Conservation (phyloP, 1,140 invertebrate genomes). For the Coelopa frigida region DNA sequence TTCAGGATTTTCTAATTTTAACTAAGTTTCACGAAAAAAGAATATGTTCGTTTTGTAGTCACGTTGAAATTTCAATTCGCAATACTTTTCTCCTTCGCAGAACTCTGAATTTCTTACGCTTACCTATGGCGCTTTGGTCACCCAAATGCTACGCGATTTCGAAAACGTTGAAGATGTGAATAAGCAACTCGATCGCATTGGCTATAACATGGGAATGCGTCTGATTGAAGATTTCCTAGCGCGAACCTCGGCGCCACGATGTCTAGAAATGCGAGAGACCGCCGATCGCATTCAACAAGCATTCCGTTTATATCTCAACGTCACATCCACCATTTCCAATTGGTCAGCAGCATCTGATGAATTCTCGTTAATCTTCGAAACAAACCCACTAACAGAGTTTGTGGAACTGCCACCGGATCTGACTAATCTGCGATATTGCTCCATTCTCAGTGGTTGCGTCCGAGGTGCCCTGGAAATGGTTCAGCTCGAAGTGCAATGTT, state of each 20-base stretch:
- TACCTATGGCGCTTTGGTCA: conserved; percentile 95
- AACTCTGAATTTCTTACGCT: conserved; percentile 95
- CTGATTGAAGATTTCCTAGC: conserved; percentile 97
- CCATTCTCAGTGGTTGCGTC: conserved; percentile 87
- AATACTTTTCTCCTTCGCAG: conserved; percentile 51
- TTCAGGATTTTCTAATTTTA: background rate
- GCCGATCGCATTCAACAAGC: conserved; percentile 89
- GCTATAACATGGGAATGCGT: conserved; percentile 97
- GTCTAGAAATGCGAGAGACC: conserved; percentile 93
- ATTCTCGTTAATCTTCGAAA: conserved; percentile 92
- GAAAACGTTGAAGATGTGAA: conserved; percentile 97
- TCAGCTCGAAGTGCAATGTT: conserved; percentile 68
- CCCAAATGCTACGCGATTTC: conserved; percentile 94
- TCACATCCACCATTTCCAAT: conserved; percentile 83
- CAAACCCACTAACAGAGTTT: conserved; percentile 96
- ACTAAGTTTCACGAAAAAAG: background rate
- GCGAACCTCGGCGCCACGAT: conserved; percentile 79
- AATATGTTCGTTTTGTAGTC: background rate
- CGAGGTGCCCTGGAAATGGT: conserved; percentile 97
- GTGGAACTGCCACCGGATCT: conserved; percentile 94
- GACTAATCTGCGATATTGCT: conserved; percentile 84
- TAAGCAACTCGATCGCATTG: conserved; percentile 87
- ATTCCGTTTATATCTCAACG: conserved; percentile 82
- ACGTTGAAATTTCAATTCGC: background rate
- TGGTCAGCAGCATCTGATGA: conserved; percentile 93